Conservation (phyloP, 2,888 invertebrate species). For the Epinotia bilunana region DNA sequence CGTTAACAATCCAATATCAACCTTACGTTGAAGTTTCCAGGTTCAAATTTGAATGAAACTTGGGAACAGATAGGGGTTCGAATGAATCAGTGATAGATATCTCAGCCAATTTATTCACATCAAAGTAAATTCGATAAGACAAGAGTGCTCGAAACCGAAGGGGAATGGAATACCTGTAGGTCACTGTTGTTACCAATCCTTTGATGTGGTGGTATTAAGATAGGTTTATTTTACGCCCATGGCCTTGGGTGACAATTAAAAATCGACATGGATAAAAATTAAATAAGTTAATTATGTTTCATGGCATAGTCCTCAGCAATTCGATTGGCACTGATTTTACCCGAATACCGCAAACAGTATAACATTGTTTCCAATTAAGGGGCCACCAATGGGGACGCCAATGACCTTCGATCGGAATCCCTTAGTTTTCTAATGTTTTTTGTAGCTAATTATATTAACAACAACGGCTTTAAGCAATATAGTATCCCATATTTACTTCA, state of each 20-base stretch:
- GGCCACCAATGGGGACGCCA: no score
- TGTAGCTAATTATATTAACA: no score
- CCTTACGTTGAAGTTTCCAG: neutral
- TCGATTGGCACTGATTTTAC: no score
- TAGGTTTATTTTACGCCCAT: neutral
- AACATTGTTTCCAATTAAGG: no score
- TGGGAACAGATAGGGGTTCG: constrained; percentile 4
- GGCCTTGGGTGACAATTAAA: neutral
- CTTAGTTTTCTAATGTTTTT: no score
- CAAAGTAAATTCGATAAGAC: constrained; percentile 30
- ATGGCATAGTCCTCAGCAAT: no score
- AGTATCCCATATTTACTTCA: no score
- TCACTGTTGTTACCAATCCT: constrained; percentile 3
- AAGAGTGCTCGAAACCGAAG: constrained; percentile 31
- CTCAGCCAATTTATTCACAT: constrained; percentile 38
- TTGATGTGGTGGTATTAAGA: constrained; percentile 24
- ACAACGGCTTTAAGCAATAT: no score
- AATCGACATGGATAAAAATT: constrained; percentile 3
- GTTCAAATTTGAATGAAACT: neutral
- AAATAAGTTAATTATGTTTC: neutral
- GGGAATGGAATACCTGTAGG: constrained; percentile 6
- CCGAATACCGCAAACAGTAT: no score
- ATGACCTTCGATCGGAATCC: no score
- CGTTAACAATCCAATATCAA: neutral
- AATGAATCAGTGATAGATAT: constrained; percentile 22